Percentiles rank a stretch among this genome's conserved stretches.
Evolutionary conservation across 2,888 invertebrate genomes (phyloP).

Genomic region (Drosophila recens): DNA sequence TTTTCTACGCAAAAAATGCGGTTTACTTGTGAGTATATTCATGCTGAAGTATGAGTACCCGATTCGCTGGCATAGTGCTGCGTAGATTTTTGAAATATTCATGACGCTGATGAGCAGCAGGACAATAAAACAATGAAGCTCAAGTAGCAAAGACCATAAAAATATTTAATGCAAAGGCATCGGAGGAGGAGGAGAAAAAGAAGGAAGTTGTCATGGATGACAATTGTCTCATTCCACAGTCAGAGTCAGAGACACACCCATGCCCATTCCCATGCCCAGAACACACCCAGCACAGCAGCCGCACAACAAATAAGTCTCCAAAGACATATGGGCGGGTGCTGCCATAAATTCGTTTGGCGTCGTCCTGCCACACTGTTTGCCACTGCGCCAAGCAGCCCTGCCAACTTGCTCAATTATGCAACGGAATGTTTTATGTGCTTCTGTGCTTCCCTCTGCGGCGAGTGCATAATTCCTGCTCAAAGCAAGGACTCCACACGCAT

Average conservation of each 20-base stretch:
- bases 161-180: slow-evolving; percentile 76
- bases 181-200: not conserved
- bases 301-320: slow-evolving; percentile 68
- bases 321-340: slow-evolving; percentile 70
- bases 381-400: slow-evolving; percentile 19
- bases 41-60: slow-evolving; percentile 6
- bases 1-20: slow-evolving; percentile 69
- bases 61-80: slow-evolving; percentile 34
- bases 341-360: slow-evolving; percentile 73
- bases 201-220: slow-evolving; percentile 62
- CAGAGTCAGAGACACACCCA: slow-evolving; percentile 2
- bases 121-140: slow-evolving; percentile 78
- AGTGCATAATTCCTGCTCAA: slow-evolving; percentile 69
- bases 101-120: slow-evolving; percentile 65
- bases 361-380: slow-evolving; percentile 38
- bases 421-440: slow-evolving; percentile 79
- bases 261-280: too few species aligned
- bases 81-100: slow-evolving; percentile 75
- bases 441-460: slow-evolving; percentile 12
- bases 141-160: slow-evolving; percentile 71
- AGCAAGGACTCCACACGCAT: slow-evolving; percentile 59
- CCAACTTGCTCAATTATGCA: slow-evolving; percentile 83
- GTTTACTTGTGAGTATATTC: slow-evolving; percentile 7
- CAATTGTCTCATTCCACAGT: slow-evolving; percentile 55
- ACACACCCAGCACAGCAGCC: slow-evolving; percentile 5